Conservation (phyloP, 2,888 invertebrate genomes). For the Sepioteuthis lessoniana region DNA sequence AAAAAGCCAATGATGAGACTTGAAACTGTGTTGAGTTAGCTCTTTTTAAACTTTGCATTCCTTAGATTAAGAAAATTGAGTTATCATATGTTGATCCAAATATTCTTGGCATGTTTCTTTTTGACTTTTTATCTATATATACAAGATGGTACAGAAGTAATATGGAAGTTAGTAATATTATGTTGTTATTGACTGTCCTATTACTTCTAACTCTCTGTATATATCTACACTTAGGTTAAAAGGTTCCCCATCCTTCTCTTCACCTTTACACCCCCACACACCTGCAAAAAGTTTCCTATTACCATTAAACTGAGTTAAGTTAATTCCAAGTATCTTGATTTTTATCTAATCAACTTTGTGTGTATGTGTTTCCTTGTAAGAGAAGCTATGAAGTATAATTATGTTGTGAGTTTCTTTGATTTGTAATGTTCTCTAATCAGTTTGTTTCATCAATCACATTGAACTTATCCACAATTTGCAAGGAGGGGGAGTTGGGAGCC, state of each 20-base stretch:
- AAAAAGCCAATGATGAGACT: too few species aligned
- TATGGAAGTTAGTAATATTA: too few species aligned
- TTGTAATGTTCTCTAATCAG: background rate
- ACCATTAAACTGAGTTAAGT: background rate
- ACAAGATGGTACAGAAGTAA: too few species aligned
- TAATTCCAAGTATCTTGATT: background rate
- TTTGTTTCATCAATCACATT: constrained; percentile 33
- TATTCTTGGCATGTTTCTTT: too few species aligned
- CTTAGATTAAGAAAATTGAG: too few species aligned
- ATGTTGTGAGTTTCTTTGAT: background rate
- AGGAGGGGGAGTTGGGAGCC: background rate
- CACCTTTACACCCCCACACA: background rate
- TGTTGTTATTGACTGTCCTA: too few species aligned
- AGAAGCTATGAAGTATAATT: constrained; percentile 18
- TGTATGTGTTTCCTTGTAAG: background rate
- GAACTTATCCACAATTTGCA: constrained; percentile 1
- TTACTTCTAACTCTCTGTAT: too few species aligned
- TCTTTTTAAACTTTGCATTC: too few species aligned
- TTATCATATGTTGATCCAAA: too few species aligned
- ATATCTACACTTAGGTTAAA: background rate
- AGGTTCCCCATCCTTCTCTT: background rate
- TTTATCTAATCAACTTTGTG: constrained; percentile 25
- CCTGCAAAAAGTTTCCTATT: background rate
- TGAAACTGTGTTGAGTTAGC: too few species aligned
- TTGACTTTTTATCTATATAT: too few species aligned